Base-by-base conservation (phyloP, 2,888 invertebrate species). In the Petrolisthes manimaculis region DNA sequence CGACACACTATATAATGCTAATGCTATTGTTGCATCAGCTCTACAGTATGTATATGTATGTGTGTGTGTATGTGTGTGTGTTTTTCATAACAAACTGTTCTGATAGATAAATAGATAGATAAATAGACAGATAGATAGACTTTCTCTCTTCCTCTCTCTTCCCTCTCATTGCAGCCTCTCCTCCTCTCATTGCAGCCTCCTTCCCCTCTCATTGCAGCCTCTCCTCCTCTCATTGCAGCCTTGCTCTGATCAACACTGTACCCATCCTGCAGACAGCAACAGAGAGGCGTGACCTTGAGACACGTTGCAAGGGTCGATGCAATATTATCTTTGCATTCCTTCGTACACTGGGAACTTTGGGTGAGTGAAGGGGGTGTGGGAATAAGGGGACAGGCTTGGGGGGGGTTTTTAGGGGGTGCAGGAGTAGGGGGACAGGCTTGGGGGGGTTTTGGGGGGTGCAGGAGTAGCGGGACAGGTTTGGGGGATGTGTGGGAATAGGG, bases 11-110 rank as follows among this genome's bases (percentile, higher is more conserved):
- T 83, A 80, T 75, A 86, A 84, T 55, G 79, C 67, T 37, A 87
- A 90, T 71, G 84, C 90, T 54, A 86, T 90, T 74, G 88, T 90
- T 24, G 86, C 90, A 14, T 90, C 90, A 8, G 86, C 88, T n/a
- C 61, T 90, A 2, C 90, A 90, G 90, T 90, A 80, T 80, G 90
- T 80, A 37, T 54, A n/a, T n/a, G n/a, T n/a, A n/a, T n/a, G 21
- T n/a, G 53, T 37, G 8, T 8, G 3, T 51, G 8, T 69, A 8
- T 2, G 18, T 78, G 18, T 0, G 24, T 53, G 12, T 75, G n/a
- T 56, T 54, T 4, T 77, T 4, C 21, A n/a, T 78, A 18, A 78
- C 9, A 37, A 21, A 24, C n/a, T 75, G 77, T n/a, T 75, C 21
- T n/a, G 61, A 61, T 8, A 8, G 14, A 8, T 9, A 61, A 61